phyloP scores from a whole-genome alignment of 92 coral and sea anemone genomes.

The Epizoanthus rinbou region DNA sequence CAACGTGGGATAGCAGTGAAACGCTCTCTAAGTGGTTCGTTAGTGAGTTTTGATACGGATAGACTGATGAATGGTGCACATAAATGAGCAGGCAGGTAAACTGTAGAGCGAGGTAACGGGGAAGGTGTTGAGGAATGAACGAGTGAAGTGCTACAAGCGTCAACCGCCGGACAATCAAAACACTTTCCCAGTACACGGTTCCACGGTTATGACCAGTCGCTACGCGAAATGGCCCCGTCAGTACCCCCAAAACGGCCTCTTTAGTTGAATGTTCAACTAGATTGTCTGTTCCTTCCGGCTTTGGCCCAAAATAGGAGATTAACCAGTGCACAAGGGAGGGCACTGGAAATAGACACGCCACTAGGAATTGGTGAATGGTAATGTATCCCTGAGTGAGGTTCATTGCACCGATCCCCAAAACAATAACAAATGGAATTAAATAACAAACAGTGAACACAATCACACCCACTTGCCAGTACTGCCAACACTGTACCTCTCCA shows the following conservation, averaged over 20 bases:
- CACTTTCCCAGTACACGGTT: slow-evolving; percentile 52
- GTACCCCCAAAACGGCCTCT: slow-evolving; percentile 25
- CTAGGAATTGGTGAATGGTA: slow-evolving; percentile 12
- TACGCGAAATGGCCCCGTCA: slow-evolving; percentile 36
- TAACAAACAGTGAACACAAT: slow-evolving; percentile 13
- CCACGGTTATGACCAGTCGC: slow-evolving; percentile 11
- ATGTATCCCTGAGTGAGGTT: slow-evolving; percentile 3
- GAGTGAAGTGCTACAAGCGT: slow-evolving; percentile 14
- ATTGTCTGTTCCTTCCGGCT: background rate
- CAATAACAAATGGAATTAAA: slow-evolving; percentile 42
- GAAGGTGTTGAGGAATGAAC: slow-evolving; percentile 25
- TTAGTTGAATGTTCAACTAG: background rate
- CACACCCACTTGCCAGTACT: slow-evolving; percentile 45
- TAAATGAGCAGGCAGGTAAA: slow-evolving; percentile 21
- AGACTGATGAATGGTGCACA: slow-evolving; percentile 39
- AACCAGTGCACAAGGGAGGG: slow-evolving; percentile 46
- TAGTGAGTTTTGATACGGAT: slow-evolving; percentile 17
- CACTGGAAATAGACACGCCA: slow-evolving; percentile 38
- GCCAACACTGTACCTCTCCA: slow-evolving; percentile 38
- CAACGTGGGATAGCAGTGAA: slow-evolving; percentile 35
- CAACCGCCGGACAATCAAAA: slow-evolving; percentile 46
- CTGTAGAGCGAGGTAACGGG: slow-evolving; percentile 23
- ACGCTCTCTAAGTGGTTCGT: slow-evolving; percentile 30
- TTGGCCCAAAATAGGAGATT: background rate
- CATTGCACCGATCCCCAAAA: slow-evolving; percentile 30